A percentile compares a stretch with the other conserved stretches of the same genome.
phyloP scores from a whole-genome alignment of 1,140 invertebrate species.

The Pectinophora gossypiella region DNA sequence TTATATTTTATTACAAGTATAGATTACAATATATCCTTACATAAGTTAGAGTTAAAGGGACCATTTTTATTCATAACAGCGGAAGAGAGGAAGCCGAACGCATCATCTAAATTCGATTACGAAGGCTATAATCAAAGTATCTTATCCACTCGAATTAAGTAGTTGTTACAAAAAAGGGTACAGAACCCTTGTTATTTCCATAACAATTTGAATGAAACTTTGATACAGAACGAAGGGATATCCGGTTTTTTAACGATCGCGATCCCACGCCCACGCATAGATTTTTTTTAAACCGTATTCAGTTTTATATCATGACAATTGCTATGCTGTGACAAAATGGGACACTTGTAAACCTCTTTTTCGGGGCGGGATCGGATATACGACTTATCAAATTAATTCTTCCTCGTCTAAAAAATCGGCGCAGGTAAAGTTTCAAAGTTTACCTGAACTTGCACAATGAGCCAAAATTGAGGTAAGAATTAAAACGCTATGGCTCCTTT shows the following conservation, averaged over 20 bases:
- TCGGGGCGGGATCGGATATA: background rate
- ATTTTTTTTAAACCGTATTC: background rate
- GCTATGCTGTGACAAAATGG: background rate
- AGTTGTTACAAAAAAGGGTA: background rate
- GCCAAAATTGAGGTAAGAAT: too few relatives aligned
- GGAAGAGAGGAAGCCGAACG: too few relatives aligned
- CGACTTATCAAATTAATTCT: background rate
- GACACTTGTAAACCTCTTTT: background rate
- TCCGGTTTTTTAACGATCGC: slow-evolving; percentile 6
- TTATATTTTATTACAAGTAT: too few relatives aligned
- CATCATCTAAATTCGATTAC: too few relatives aligned
- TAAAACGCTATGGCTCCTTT: background rate
- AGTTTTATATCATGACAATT: slow-evolving; percentile 2
- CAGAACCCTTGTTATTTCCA: slow-evolving; percentile 6
- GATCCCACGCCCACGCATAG: slow-evolving; percentile 5
- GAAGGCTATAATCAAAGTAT: background rate
- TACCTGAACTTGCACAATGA: slow-evolving; percentile 1
- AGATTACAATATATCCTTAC: too few relatives aligned
- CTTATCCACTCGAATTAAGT: background rate
- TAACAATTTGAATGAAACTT: slow-evolving; percentile 3
- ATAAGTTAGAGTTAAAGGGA: too few relatives aligned
- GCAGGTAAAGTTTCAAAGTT: background rate
- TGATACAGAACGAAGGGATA: slow-evolving; percentile 10
- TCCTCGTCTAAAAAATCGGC: too few relatives aligned
- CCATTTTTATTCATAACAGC: too few relatives aligned